phyloP scores from a whole-genome alignment of 2,797 vertebrate genomes.

The Leucoraja ocellata region DNA sequence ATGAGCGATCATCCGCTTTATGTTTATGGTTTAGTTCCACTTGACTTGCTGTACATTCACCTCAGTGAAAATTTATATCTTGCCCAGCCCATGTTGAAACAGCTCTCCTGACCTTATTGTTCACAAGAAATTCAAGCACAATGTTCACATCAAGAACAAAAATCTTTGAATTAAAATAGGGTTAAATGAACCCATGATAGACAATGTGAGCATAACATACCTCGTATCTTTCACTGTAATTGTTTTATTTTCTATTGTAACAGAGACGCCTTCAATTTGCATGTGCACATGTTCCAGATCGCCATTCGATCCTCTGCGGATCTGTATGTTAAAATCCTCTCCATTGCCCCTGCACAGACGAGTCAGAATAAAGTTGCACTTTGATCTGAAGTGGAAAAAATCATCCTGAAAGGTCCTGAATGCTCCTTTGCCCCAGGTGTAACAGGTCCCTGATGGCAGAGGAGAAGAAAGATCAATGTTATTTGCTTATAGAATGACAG shows the following conservation, averaged over 20 bases:
- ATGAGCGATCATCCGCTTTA: not conserved
- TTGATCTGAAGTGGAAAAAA: not conserved
- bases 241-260: not conserved
- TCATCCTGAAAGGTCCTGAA: conserved; percentile 25
- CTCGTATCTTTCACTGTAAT: not conserved
- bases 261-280: not conserved
- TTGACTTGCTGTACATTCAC: not conserved
- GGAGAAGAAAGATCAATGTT: not conserved
- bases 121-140: not conserved
- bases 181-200: not conserved
- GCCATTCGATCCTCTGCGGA: not conserved
- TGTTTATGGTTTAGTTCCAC: not conserved
- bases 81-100: not conserved
- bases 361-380: conserved; percentile 26
- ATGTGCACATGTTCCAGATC: not conserved
- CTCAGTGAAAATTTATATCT: not conserved
- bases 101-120: not conserved
- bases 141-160: not conserved
- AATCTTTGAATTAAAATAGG: too few relatives aligned
- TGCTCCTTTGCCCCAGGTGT: conserved; percentile 24
- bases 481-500: not conserved
- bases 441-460: conserved; percentile 6
- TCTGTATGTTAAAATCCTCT: conserved; percentile 18
- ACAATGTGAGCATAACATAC: not conserved
- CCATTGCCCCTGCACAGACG: not conserved